phyloP scores from a whole-genome alignment of 2,113 vertebrate species.

The Orcinus orca region DNA sequence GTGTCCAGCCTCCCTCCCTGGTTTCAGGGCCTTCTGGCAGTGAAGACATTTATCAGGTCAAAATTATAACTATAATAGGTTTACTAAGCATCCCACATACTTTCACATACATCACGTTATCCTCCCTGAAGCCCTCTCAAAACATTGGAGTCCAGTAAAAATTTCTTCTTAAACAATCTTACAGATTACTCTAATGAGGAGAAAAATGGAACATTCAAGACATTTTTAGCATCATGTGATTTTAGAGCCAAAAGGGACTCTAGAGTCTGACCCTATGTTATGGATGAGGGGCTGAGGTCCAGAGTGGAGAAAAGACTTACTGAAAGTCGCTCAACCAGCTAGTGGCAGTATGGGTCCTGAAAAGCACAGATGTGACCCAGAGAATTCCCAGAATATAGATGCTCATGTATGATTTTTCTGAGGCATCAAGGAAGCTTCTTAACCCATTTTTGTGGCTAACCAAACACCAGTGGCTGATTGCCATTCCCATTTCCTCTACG shows the following conservation, averaged over 20 bases:
- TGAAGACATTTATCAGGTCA: neutral
- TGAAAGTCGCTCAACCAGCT: neutral
- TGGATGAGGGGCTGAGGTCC: neutral
- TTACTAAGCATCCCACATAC: neutral
- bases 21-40: neutral
- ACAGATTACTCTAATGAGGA: neutral
- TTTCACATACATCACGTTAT: neutral
- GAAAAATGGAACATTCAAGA: neutral
- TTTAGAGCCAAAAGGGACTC: conserved; percentile 16
- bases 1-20: neutral
- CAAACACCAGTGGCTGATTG: neutral
- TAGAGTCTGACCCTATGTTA: neutral
- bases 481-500: neutral
- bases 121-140: neutral
- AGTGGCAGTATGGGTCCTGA: neutral
- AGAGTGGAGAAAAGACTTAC: neutral
- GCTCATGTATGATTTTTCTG: neutral
- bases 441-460: neutral
- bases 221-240: neutral
- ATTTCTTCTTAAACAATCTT: neutral
- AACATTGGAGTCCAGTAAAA: neutral
- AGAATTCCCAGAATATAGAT: neutral
- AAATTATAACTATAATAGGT: neutral
- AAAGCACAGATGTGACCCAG: neutral
- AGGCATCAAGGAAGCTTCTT: neutral